Evolutionary conservation across 2,113 vertebrate species (phyloP).

Genomic region (Stercorarius parasiticus): DNA sequence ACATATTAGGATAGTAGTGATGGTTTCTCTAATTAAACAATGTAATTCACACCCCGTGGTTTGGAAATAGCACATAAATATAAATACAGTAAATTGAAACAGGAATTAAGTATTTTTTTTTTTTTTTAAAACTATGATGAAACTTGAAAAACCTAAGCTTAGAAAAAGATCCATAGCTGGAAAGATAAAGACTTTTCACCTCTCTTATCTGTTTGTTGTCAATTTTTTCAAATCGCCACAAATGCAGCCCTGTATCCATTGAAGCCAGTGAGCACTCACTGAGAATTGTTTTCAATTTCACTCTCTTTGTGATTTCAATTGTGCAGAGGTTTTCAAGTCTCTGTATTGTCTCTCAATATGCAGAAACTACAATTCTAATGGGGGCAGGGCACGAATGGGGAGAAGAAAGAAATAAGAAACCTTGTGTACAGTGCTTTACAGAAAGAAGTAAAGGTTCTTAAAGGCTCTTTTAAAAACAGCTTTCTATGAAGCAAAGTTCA

Average conservation of each 20-base stretch:
- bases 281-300: background rate
- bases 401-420: background rate
- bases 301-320: background rate
- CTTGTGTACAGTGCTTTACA: background rate
- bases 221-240: background rate
- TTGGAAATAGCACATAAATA: background rate
- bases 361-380: background rate
- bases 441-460: background rate
- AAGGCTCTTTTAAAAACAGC: background rate
- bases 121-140: background rate
- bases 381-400: background rate
- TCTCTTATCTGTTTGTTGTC: background rate
- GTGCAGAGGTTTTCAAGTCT: background rate
- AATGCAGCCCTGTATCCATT: background rate
- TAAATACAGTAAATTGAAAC: background rate
- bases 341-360: background rate
- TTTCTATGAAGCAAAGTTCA: background rate
- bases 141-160: background rate
- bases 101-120: background rate
- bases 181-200: background rate
- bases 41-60: background rate
- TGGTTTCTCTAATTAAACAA: background rate
- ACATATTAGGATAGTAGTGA: background rate
- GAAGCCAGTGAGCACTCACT: background rate
- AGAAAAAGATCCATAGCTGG: background rate